A percentile compares a stretch with the other conserved stretches of the same genome.
phyloP scores from a whole-genome alignment of 2,888 invertebrate species.

The Brachypterus glaber region DNA sequence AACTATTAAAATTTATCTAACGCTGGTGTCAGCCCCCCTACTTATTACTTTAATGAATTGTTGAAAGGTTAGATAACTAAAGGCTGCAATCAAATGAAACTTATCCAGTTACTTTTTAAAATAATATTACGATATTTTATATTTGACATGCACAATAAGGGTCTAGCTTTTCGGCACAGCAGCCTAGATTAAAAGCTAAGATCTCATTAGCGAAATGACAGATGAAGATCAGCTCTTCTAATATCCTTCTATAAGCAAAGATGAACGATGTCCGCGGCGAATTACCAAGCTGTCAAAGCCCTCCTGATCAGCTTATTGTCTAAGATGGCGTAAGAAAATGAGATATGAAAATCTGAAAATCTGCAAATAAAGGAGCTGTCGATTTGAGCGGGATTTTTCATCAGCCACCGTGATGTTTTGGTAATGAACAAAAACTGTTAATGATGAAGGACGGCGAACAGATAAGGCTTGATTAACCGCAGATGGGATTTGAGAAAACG shows the following conservation, averaged over 20 bases:
- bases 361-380: constrained; percentile 42
- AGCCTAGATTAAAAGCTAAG: constrained; percentile 31
- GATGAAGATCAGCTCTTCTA: constrained; percentile 34
- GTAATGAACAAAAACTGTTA: constrained; percentile 42
- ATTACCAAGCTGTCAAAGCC: constrained; percentile 38
- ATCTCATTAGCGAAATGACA: constrained; percentile 39
- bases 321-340: constrained; percentile 39
- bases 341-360: constrained; percentile 41
- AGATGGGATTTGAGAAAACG: constrained; percentile 27
- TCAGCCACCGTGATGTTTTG: constrained; percentile 40
- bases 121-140: too few species aligned
- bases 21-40: too few species aligned
- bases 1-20: too few species aligned
- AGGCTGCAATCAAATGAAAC: too few species aligned
- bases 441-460: constrained; percentile 36
- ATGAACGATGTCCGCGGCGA: constrained; percentile 40
- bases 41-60: too few species aligned
- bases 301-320: constrained; percentile 32
- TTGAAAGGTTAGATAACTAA: too few species aligned
- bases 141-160: neutral
- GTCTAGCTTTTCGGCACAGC: neutral
- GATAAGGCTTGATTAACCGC: constrained; percentile 39
- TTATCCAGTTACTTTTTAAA: too few species aligned
- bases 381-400: constrained; percentile 41
- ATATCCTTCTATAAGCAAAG: constrained; percentile 24